Evolutionary conservation across 2,797 vertebrate genomes (phyloP), one percentile per base, ranked within the genome.

Genomic region (Antrozous pallidus): DNA sequence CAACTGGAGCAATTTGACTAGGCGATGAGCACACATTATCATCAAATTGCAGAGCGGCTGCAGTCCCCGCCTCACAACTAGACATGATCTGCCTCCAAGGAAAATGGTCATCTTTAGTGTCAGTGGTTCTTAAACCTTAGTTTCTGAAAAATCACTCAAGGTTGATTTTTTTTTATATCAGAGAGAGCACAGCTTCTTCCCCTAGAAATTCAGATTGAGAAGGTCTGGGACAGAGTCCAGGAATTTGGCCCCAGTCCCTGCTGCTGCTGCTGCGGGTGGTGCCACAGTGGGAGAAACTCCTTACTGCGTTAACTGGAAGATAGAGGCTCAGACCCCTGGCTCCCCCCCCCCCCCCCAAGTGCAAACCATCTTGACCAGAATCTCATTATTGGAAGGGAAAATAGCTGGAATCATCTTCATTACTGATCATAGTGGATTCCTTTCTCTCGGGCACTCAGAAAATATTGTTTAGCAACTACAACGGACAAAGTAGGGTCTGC

Each of bases 21-120:
- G 88, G 94, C 91, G 92, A 88, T 94, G 92, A 90, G 71, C 65
- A 33, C 65, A 33, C 38, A 54, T 93, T 83, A 70, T 69, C 93
- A 86, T 85, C 92, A 95, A 88, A 92, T 58, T 67, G 65, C 92
- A 14, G 86, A 83, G 78, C 0, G 6, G 69, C 67, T 69, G 45
- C 80, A 83, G 89, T 54, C 80, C 47, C 84, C 75, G 83, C 47
- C 8, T 81, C 83, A 13, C 3, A 51, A 77, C 61, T 83, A 47
- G 89, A 74, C 67, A 91, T 22, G 0, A 73, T 65, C 88, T 38
- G 36, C 86, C 93, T 82, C 84, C 8, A 6, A 95, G 90, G 91
- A 36, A 81, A 82, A 67, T 36, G 24, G 79, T 87, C 88, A 83
- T 86, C 81, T 73, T 78, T 45, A 69, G 45, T 8, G 63, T 56